These are phyloP conservation scores for Augochlora pura DNA, from an alignment of 1,140 invertebrate species.

Conservation along the genomic window DNA sequence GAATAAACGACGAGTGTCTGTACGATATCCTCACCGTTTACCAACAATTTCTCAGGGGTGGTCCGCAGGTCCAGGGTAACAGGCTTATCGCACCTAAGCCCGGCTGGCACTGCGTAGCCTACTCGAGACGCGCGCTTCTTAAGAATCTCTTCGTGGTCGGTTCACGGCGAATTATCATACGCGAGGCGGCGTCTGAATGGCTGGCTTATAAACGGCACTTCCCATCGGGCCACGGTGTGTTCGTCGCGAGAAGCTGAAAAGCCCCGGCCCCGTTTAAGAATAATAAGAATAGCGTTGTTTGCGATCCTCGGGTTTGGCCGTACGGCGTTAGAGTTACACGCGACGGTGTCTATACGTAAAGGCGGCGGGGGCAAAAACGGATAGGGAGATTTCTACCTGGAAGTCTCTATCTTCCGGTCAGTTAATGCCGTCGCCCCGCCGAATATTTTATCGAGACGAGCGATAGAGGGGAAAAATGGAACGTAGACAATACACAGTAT, in stretches of 20 bases:
- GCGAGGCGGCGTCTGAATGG: constrained; percentile 55
- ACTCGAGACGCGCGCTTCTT: constrained; percentile 43
- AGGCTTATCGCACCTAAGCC: constrained; percentile 60
- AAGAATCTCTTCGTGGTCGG: constrained; percentile 51
- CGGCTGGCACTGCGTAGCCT: constrained; percentile 40
- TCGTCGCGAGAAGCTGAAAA: constrained; percentile 31
- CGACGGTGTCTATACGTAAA: not conserved
- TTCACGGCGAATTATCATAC: constrained; percentile 63
- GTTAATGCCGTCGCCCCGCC: constrained; percentile 36
- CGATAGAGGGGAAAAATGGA: constrained; percentile 38
- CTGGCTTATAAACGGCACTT: constrained; percentile 60
- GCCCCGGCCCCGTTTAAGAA: constrained; percentile 27
- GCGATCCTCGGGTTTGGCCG: constrained; percentile 30
- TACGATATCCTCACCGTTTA: not conserved
- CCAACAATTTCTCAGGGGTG: constrained; percentile 51
- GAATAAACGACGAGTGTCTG: too few relatives aligned
- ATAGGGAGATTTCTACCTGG: not conserved
- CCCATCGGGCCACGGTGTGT: constrained; percentile 10
- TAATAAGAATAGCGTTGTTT: constrained; percentile 3
- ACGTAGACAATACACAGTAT: constrained; percentile 59
- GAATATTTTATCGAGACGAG: constrained; percentile 50
- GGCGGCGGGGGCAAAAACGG: not conserved
- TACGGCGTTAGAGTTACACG: not conserved
- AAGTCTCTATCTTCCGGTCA: constrained; percentile 10
- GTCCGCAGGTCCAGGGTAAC: constrained; percentile 32